Evolutionary conservation across 2,888 invertebrate genomes (phyloP), one percentile per base, ranked within the genome.

Genomic region (Drosophila falleni): DNA sequence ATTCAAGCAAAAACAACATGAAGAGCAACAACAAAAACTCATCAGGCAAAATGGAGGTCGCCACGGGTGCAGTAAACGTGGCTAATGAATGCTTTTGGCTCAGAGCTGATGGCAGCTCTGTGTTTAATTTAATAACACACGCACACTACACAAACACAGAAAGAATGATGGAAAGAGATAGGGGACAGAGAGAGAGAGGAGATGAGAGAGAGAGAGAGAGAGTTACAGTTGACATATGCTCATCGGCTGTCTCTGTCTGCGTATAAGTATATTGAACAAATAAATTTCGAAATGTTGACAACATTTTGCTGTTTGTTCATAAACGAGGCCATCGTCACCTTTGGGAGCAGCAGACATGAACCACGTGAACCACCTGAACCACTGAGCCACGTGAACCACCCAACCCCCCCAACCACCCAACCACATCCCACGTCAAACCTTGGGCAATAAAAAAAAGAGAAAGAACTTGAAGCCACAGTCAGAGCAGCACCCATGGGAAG

Each of bases 241-340:
- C 67, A 70, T 79, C 66, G 77, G 49, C 64, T 74, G 72, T 72
- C 64, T 41, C 37, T 68, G 39, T 78, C 75, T 75, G 63, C 41
- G 72, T 77, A 71, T 81, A 71, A 78, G 78, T 82, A 78, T 86
- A 89, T 82, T 86, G 83, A 88, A 89, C 86, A 86, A 86, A 86
- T 86, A 86, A 88, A 88, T 86, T 86, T 89, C 76, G 89, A 86
- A 86, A 86, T 86, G 86, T 86, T 86, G 86, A 86, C 86, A 86
- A 86, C 89, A 82, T 89, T 86, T 86, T 82, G 89, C 86, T 89
- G 86, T 86, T 86, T 86, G 86, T 88, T 86, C 86, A 86, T 86
- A 88, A 89, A 86, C 86, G 86, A 89, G 86, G 86, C 89, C 89
- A 86, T 89, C 86, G 86, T 86, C 86, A 89, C 89, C 86, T 86